A percentile compares a stretch with the other conserved stretches of the same genome.
These are phyloP conservation scores for Hyperoplus immaculatus DNA, from an alignment of 2,797 vertebrate species.

Conservation along the genomic window DNA sequence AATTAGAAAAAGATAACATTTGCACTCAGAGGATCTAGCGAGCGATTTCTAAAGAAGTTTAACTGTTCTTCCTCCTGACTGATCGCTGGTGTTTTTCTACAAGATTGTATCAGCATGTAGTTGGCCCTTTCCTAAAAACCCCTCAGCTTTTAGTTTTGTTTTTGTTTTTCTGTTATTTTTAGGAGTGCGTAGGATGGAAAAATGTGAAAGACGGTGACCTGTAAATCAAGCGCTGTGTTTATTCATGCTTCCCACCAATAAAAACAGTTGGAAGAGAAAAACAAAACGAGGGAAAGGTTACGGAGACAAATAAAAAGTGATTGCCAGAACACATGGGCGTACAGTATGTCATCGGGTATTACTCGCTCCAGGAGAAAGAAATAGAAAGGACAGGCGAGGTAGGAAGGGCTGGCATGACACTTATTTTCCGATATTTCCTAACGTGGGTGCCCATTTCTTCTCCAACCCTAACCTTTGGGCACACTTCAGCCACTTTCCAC, in stretches of 20 bases:
- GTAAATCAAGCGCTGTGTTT: too few relatives aligned
- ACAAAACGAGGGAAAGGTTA: background rate
- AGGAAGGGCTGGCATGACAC: conserved; percentile 17
- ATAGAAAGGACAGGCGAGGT: conserved; percentile 40
- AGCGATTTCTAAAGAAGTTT: too few relatives aligned
- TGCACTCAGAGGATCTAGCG: too few relatives aligned
- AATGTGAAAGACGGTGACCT: too few relatives aligned
- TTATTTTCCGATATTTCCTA: conserved; percentile 56
- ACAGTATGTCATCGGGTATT: conserved; percentile 21
- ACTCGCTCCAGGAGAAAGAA: conserved; percentile 29
- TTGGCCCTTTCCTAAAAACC: too few relatives aligned
- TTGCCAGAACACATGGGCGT: conserved; percentile 31
- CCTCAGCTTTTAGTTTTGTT: too few relatives aligned
- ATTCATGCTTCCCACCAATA: background rate
- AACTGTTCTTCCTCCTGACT: too few relatives aligned
- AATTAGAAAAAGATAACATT: too few relatives aligned
- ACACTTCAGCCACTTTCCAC: conserved; percentile 56
- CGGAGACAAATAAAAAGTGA: conserved; percentile 8
- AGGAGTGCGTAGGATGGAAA: too few relatives aligned
- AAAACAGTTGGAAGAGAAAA: conserved; percentile 15
- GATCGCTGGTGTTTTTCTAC: too few relatives aligned
- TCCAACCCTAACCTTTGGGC: conserved; percentile 45
- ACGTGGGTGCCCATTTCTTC: conserved; percentile 41
- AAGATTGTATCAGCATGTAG: too few relatives aligned
- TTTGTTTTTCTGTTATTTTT: too few relatives aligned